These are phyloP conservation scores for Tridacna crocea DNA, from an alignment of 2,888 invertebrate genomes.

Conservation along the genomic window DNA sequence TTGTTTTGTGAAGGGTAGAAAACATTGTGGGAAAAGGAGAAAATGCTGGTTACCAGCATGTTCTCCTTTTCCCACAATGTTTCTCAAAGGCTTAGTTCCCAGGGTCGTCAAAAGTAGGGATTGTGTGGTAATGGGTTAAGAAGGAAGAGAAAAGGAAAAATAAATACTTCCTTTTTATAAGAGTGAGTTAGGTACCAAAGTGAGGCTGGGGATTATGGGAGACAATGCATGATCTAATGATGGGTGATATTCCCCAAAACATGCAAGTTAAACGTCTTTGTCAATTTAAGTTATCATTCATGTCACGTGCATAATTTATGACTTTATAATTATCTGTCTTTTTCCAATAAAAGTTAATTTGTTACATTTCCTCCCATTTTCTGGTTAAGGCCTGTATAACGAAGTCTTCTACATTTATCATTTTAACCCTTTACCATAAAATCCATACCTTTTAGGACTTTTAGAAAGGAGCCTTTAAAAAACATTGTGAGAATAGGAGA, in stretches of 20 bases:
- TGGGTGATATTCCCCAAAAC: not conserved
- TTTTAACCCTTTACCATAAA: not conserved
- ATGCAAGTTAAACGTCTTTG: constrained; percentile 20
- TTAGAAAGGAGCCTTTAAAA: no score
- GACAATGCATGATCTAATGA: constrained; percentile 5
- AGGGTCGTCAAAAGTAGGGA: not conserved
- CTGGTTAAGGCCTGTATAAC: constrained; percentile 12
- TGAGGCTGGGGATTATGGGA: not conserved
- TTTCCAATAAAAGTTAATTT: constrained; percentile 19
- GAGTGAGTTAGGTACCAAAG: not conserved
- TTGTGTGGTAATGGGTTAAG: not conserved
- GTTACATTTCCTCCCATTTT: constrained; percentile 25
- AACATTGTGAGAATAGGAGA: no score
- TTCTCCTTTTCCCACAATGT: not conserved
- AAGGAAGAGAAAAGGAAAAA: not conserved
- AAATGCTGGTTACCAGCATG: not conserved
- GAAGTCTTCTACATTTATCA: constrained; percentile 8
- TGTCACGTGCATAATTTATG: constrained; percentile 18
- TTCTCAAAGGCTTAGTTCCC: not conserved
- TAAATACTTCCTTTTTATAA: not conserved
- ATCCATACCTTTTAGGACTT: not conserved
- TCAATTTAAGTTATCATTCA: constrained; percentile 16
- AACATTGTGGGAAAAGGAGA: not conserved
- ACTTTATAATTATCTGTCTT: constrained; percentile 19
- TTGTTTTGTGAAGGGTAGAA: not conserved